Evolutionary conservation across 2,113 vertebrate species (phyloP), one percentile per base, ranked within the genome.

Genomic region (Psittacara wagleri): DNA sequence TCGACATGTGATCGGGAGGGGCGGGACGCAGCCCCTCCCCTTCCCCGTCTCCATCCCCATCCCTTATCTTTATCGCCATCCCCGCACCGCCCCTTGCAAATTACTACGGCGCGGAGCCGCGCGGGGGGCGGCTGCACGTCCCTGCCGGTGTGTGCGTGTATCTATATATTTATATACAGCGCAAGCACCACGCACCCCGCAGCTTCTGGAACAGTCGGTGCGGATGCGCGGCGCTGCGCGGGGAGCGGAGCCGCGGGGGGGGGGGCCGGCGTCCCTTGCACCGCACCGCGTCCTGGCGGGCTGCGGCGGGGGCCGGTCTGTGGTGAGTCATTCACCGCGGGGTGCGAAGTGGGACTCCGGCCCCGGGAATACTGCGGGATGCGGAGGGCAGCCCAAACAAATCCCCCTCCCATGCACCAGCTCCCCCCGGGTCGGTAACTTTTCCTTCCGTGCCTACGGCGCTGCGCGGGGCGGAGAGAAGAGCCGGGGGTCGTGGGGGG

Each of bases 1-100:
- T 97, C 97, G 96, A 97, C 97, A 98, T 97, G 98, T 97, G 98
- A 98, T 97, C 95, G 97, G 97, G 97, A 97, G 88, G 97, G 95
- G 91, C 93, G 89, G 85, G 86, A 94, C 77, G 70, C 88, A 2
- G 19, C 55, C 55, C 75, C 63, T 66, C 80, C 70, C 88, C 20
- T 31, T 8, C 35, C 63, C 88, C 79, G 55, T 44, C 43, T 22
- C 19, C 55, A 57, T 57, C 55, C 31, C 31, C 55, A n/a, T 57
- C 55, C 55, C 55, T 57, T 57, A n/a, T 57, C 31, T n/a, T 20
- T n/a, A 57, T 84, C 83, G 33, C 78, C 52, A 63, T 80, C 79
- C 76, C 51, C 49, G 80, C 48, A 44, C 83, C 79, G 90, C 93
- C 79, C 69, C 86, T 95, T 96, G 95, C 95, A 93, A 90, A 97